Evolutionary conservation across 2,113 vertebrate genomes (phyloP).

Genomic region (Sisor rabdophorus): DNA sequence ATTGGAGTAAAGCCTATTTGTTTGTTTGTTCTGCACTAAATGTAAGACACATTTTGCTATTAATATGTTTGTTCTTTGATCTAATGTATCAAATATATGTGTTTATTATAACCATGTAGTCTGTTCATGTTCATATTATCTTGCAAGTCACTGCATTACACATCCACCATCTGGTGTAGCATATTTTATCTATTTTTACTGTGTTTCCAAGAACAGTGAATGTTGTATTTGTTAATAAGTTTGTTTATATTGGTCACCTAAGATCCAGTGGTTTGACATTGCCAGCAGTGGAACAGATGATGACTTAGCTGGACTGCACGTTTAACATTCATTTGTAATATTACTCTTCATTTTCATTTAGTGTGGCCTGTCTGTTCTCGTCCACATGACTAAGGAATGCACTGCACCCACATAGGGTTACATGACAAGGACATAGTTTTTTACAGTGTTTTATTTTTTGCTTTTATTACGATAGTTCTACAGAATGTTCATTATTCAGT

Average conservation of each 20-base stretch:
- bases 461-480: not conserved
- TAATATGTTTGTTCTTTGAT: not conserved
- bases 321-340: conserved; percentile 27
- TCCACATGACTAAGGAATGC: not conserved
- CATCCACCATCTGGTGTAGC: not conserved
- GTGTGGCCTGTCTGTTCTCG: not conserved
- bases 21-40: not conserved
- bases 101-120: not conserved
- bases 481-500: not conserved
- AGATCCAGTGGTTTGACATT: conserved; percentile 10
- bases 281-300: conserved; percentile 49
- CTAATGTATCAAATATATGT: not conserved
- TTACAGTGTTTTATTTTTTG: not conserved
- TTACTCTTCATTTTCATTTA: conserved; percentile 12
- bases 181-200: conserved; percentile 41
- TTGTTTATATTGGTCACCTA: conserved; percentile 43
- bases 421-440: not conserved
- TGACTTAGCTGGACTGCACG: conserved; percentile 43
- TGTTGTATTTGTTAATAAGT: conserved; percentile 28
- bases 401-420: not conserved
- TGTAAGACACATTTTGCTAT: not conserved
- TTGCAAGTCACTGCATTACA: not conserved
- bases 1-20: not conserved
- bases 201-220: conserved; percentile 15
- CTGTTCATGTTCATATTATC: not conserved